phyloP scores from a whole-genome alignment of 2,113 vertebrate genomes.

The Indicator indicator region DNA sequence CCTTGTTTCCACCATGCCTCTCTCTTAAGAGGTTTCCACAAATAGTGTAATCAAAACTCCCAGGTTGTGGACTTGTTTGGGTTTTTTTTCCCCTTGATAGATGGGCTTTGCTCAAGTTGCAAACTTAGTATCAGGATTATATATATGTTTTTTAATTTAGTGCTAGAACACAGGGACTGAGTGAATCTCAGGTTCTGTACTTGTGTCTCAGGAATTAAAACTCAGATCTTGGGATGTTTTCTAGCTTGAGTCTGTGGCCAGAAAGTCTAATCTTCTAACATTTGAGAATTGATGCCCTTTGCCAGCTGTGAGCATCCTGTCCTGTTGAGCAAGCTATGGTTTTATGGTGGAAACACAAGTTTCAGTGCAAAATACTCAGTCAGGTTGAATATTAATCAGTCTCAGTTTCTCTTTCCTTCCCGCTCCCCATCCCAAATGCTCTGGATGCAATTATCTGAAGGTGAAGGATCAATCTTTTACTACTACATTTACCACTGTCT shows the following conservation, averaged over 20 bases:
- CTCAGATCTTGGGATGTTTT: not conserved
- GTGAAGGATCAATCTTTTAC: not conserved
- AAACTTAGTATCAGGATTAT: no score
- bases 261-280: not conserved
- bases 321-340: not conserved
- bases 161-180: no score
- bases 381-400: not conserved
- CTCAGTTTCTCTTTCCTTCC: not conserved
- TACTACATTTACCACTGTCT: not conserved
- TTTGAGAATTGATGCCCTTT: not conserved
- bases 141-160: no score
- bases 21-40: not conserved
- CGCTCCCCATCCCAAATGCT: accelerated
- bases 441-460: not conserved
- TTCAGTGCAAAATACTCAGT: not conserved
- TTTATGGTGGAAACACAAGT: not conserved
- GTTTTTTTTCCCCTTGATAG: not conserved
- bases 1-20: not conserved
- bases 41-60: not conserved
- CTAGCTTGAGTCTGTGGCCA: not conserved
- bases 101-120: not conserved
- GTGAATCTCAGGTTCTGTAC: not conserved
- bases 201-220: not conserved
- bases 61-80: not conserved
- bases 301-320: not conserved